phyloP scores from a whole-genome alignment of 30 jellyfish, hydroid and myxozoan species.

The Cassiopea andromeda region DNA sequence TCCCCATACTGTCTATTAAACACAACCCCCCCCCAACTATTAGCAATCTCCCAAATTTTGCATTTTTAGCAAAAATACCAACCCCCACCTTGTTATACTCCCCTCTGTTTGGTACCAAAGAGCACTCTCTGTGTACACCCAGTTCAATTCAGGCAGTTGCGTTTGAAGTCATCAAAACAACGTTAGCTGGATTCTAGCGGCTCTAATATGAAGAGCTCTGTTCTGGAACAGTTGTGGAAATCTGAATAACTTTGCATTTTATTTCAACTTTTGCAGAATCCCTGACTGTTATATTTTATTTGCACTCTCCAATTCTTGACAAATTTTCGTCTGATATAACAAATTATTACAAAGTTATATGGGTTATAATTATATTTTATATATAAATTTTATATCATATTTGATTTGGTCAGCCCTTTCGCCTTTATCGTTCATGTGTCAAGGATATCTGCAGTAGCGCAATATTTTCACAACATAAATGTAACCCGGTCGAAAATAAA shows the following conservation, averaged over 20 bases:
- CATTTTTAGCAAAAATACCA: too few relatives aligned
- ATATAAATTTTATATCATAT: slow-evolving; percentile 34
- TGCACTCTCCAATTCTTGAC: slow-evolving; percentile 37
- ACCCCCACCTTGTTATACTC: too few relatives aligned
- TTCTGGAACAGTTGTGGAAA: background rate
- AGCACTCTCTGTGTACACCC: background rate
- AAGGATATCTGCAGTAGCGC: too few relatives aligned
- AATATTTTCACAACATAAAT: too few relatives aligned
- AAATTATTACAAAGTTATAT: slow-evolving; percentile 54
- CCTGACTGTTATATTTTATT: slow-evolving; percentile 35
- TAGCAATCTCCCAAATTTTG: background rate
- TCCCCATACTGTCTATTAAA: too few relatives aligned
- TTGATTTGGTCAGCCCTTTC: slow-evolving; percentile 11
- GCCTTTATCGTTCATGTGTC: background rate
- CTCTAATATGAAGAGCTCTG: background rate
- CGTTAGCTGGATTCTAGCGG: too few relatives aligned
- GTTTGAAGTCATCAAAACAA: too few relatives aligned
- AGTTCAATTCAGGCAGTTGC: background rate
- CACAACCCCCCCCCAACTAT: background rate
- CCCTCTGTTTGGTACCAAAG: too few relatives aligned
- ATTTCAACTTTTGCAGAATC: background rate
- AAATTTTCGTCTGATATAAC: slow-evolving; percentile 52
- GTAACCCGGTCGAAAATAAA: too few relatives aligned
- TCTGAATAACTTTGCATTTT: background rate
- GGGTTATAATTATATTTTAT: slow-evolving; percentile 63